Evolutionary conservation across 2,113 vertebrate genomes (phyloP).

Genomic region (Catharus minimus): DNA sequence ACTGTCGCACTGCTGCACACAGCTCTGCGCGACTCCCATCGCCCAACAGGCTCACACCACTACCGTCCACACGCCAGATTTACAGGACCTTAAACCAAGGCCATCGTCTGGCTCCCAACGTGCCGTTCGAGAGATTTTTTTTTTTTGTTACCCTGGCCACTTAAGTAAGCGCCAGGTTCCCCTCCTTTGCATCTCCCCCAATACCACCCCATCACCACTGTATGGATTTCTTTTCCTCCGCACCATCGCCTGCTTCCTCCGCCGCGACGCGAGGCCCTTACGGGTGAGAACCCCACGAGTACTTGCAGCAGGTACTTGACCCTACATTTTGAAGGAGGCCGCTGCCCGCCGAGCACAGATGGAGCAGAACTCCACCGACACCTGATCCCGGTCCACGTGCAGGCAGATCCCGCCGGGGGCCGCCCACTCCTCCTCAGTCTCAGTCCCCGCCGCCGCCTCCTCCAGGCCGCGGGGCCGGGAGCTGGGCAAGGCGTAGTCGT

Average conservation of each 20-base stretch:
- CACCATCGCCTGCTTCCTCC: slow-evolving; percentile 63
- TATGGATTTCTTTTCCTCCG: background rate
- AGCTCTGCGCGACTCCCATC: background rate
- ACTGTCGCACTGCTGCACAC: background rate
- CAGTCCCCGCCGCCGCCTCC: slow-evolving; percentile 55
- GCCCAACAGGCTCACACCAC: slow-evolving; percentile 10
- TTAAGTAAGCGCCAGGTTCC: background rate
- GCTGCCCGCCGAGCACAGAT: slow-evolving; percentile 90
- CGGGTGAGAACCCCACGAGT: slow-evolving; percentile 51
- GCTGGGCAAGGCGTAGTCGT: slow-evolving; percentile 64
- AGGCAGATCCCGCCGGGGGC: slow-evolving; percentile 89
- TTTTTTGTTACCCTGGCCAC: background rate
- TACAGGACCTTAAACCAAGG: background rate
- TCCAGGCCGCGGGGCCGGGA: slow-evolving; percentile 1
- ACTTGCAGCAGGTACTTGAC: slow-evolving; percentile 87
- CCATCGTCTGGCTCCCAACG: slow-evolving; percentile 36
- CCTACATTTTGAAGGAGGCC: slow-evolving; percentile 93
- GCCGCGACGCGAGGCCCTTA: slow-evolving; percentile 50
- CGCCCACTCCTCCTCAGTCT: slow-evolving; percentile 82
- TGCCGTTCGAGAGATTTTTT: background rate
- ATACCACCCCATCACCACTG: slow-evolving; percentile 43
- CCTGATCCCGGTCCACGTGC: slow-evolving; percentile 93
- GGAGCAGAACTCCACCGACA: slow-evolving; percentile 98
- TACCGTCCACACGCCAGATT: slow-evolving; percentile 10
- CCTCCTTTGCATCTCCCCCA: slow-evolving; percentile 27